Conservation (phyloP, 2,113 vertebrate species). For the Paraplagusia blochii region DNA sequence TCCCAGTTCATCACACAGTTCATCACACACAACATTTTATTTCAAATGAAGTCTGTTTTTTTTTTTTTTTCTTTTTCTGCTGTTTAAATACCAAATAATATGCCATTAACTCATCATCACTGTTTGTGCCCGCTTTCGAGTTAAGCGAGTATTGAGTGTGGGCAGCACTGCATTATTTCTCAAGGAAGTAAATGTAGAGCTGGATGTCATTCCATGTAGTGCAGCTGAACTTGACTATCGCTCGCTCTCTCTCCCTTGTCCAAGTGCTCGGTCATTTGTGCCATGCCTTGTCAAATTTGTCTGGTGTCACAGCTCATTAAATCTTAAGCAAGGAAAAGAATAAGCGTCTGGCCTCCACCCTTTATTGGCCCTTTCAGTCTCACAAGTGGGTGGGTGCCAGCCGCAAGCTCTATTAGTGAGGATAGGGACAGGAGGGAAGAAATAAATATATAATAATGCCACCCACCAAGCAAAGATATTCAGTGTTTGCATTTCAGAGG, state of each 20-base stretch:
- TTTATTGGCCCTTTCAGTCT: conserved; percentile 58
- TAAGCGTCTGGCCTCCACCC: conserved; percentile 56
- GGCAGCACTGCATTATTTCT: background rate
- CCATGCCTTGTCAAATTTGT: conserved; percentile 38
- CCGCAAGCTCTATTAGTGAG: conserved; percentile 61
- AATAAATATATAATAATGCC: conserved; percentile 71
- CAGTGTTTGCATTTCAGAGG: conserved; percentile 77
- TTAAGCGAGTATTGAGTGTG: background rate
- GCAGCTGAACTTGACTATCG: background rate
- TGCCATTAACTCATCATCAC: background rate
- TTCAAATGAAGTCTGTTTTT: too few relatives aligned
- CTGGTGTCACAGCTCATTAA: conserved; percentile 55
- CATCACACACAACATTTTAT: too few relatives aligned
- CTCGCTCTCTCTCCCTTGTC: background rate
- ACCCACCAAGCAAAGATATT: conserved; percentile 73
- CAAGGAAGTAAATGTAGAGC: background rate
- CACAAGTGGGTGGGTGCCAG: conserved; percentile 64
- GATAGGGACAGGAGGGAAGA: conserved; percentile 63
- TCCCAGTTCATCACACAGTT: too few relatives aligned
- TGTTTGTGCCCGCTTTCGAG: background rate
- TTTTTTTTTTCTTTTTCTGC: too few relatives aligned
- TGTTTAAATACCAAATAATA: too few relatives aligned
- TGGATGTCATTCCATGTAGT: background rate
- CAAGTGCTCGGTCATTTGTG: conserved; percentile 31
- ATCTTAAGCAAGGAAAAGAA: conserved; percentile 49